These are phyloP conservation scores for Spondyliosoma cantharus DNA, from an alignment of 2,797 vertebrate species.

Conservation along the genomic window DNA sequence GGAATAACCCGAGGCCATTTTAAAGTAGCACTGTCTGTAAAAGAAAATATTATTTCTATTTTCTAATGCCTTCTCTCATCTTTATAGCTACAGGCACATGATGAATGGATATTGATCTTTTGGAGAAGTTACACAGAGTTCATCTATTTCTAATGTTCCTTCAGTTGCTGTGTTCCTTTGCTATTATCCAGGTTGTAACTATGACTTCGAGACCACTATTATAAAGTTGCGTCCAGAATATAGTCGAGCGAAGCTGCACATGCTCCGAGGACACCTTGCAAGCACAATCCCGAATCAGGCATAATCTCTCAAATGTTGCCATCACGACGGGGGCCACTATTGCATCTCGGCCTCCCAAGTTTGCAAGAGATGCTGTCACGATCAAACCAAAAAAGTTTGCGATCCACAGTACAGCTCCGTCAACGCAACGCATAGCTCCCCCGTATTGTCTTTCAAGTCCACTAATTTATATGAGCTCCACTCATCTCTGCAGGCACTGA, in stretches of 20 bases:
- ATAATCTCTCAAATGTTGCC: not conserved
- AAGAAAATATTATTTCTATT: conserved; percentile 36
- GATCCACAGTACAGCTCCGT: conserved; percentile 20
- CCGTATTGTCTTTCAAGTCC: conserved; percentile 58
- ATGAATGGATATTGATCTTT: conserved; percentile 68
- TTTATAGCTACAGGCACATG: conserved; percentile 63
- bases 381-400: conserved; percentile 33
- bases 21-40: conserved; percentile 48
- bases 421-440: conserved; percentile 38
- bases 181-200: conserved; percentile 22
- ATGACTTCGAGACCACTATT: conserved; percentile 11
- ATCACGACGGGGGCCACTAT: not conserved
- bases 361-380: conserved; percentile 10
- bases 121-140: conserved; percentile 58
- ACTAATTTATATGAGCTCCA: conserved; percentile 66
- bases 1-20: conserved; percentile 63
- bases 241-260: conserved; percentile 12
- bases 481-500: conserved; percentile 61
- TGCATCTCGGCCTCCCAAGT: not conserved
- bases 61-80: conserved; percentile 58
- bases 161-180: conserved; percentile 21
- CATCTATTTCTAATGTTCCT: conserved; percentile 59
- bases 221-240: conserved; percentile 10
- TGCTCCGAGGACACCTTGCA: not conserved
- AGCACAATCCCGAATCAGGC: not conserved